Evolutionary conservation across 1,140 invertebrate species (phyloP).

Genomic region (Tachypleus tridentatus): DNA sequence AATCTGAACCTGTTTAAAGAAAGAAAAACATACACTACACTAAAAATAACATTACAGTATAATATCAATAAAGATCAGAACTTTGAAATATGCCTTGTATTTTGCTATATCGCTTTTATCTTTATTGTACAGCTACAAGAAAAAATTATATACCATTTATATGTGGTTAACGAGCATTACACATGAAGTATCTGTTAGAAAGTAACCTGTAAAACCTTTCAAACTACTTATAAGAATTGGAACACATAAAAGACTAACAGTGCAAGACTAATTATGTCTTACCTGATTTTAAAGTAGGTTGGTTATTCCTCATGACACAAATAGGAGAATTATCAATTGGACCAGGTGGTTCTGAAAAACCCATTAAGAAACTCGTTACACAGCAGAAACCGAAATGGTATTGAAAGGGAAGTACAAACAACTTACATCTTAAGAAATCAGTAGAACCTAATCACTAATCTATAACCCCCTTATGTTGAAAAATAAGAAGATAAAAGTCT

Average conservation of each 20-base stretch:
- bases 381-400: not conserved
- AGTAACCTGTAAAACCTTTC: not conserved
- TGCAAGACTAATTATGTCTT: conserved; percentile 13
- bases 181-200: too few relatives aligned
- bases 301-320: conserved; percentile 43
- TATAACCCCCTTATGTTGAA: too few relatives aligned
- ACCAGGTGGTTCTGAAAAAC: conserved; percentile 55
- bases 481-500: too few relatives aligned
- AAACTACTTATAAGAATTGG: not conserved
- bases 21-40: not conserved
- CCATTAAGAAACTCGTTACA: conserved; percentile 1
- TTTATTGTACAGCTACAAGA: not conserved
- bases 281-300: conserved; percentile 39
- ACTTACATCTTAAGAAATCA: too few relatives aligned
- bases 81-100: not conserved
- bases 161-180: too few relatives aligned
- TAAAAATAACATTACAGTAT: conserved; percentile 1
- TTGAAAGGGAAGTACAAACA: not conserved
- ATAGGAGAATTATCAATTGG: conserved; percentile 73
- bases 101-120: not conserved
- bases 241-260: not conserved
- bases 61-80: not conserved
- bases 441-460: too few relatives aligned
- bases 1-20: conserved; percentile 51
- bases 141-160: not conserved